Percentiles rank a stretch among this genome's conserved stretches.
Conservation (phyloP, 2,797 vertebrate species). For the Linurgus olivaceus region DNA sequence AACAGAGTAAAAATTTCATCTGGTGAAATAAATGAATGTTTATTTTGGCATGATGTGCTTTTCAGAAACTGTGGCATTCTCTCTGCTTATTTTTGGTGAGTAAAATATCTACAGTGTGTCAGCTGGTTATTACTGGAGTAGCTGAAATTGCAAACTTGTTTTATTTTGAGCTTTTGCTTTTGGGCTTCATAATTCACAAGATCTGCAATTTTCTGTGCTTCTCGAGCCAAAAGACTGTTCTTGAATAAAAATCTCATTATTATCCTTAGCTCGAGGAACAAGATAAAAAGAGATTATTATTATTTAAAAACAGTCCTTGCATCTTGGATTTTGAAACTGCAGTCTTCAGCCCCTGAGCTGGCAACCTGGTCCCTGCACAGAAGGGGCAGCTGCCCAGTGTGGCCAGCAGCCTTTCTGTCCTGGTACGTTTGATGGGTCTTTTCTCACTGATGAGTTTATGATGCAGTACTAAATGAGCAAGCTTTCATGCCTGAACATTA, state of each 20-base stretch:
- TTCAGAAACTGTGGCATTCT: neutral
- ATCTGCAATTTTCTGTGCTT: neutral
- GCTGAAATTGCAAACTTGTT: neutral
- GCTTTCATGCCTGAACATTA: neutral
- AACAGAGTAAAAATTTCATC: neutral
- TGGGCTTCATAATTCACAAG: neutral
- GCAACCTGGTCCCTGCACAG: neutral
- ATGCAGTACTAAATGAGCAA: neutral
- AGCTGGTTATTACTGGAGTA: neutral
- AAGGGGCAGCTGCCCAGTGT: neutral
- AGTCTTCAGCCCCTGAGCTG: neutral
- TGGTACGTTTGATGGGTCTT: neutral
- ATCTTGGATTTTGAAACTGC: neutral
- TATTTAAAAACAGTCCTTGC: neutral
- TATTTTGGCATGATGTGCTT: neutral
- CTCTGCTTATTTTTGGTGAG: neutral
- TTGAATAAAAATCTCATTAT: slow-evolving; percentile 16
- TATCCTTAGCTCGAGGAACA: neutral
- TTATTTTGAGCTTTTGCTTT: slow-evolving; percentile 5
- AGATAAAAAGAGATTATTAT: neutral
- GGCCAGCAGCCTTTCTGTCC: neutral
- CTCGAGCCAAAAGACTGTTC: neutral
- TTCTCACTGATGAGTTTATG: neutral
- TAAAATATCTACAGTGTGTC: neutral
- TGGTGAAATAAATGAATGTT: neutral